phyloP scores from a whole-genome alignment of 2,888 invertebrate genomes.

The Norana najaformis region DNA sequence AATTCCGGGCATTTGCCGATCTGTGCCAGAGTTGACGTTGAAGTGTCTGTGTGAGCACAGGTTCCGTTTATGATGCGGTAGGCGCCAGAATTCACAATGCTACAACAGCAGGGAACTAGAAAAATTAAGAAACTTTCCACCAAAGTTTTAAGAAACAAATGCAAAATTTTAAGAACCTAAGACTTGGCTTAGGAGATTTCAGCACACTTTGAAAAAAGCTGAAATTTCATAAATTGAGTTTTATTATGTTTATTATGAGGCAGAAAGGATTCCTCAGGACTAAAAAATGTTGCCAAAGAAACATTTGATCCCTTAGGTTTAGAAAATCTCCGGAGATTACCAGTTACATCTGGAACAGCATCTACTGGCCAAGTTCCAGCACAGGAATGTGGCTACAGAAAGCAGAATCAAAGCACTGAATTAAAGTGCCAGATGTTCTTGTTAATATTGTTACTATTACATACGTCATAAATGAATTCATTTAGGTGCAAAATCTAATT shows the following conservation, averaged over 20 bases:
- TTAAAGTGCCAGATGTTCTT: too few species aligned
- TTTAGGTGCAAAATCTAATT: not conserved
- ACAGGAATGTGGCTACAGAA: too few species aligned
- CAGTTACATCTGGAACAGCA: too few species aligned
- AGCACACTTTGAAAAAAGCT: too few species aligned
- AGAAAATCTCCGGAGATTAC: too few species aligned
- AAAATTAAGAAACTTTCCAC: not conserved
- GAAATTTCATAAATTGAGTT: too few species aligned
- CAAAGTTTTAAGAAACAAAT: not conserved
- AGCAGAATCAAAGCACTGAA: not conserved
- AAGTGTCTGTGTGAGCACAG: constrained; percentile 60
- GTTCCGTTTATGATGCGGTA: constrained; percentile 64
- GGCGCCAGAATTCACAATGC: constrained; percentile 63
- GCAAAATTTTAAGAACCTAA: not conserved
- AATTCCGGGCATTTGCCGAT: constrained; percentile 58
- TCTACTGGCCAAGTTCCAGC: too few species aligned
- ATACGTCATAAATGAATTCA: not conserved
- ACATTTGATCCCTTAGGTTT: too few species aligned
- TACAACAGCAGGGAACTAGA: constrained; percentile 46
- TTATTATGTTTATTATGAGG: too few species aligned
- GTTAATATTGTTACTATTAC: not conserved
- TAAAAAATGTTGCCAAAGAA: too few species aligned
- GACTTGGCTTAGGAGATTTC: too few species aligned
- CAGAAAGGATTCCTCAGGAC: too few species aligned
- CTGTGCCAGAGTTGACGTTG: constrained; percentile 53